These are phyloP conservation scores for Pituophis catenifer DNA, from an alignment of 2,113 vertebrate genomes.

Conservation along the genomic window DNA sequence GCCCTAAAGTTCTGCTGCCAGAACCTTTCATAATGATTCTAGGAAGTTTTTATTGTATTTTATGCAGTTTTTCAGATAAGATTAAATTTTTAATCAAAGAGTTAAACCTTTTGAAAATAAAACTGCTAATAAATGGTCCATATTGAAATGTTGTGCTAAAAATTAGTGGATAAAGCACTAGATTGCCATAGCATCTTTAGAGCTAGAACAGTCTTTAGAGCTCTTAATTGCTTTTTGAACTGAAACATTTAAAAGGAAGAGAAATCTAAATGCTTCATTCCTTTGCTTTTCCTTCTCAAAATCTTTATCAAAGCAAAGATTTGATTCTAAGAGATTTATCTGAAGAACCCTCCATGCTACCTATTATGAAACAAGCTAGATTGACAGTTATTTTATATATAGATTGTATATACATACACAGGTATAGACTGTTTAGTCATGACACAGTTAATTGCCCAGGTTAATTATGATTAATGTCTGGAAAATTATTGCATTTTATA, in stretches of 20 bases:
- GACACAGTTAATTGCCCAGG: not conserved
- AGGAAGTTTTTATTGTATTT: not conserved
- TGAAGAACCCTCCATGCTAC: not conserved
- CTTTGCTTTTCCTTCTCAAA: not conserved
- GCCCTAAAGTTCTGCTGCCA: conserved; percentile 11
- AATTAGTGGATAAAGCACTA: not conserved
- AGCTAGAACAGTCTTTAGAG: not conserved
- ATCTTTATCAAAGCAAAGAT: not conserved
- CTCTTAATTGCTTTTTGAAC: not conserved
- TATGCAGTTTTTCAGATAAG: conserved; percentile 1
- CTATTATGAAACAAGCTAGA: not conserved
- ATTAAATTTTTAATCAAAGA: conserved; percentile 24
- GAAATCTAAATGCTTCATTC: not conserved
- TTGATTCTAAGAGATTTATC: not conserved
- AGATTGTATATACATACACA: not conserved
- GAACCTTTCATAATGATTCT: conserved; percentile 12
- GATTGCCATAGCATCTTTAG: not conserved
- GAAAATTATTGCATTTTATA: not conserved
- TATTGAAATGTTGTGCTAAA: conserved; percentile 9
- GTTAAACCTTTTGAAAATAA: conserved; percentile 24
- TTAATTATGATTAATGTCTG: not conserved
- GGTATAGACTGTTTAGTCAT: not conserved
- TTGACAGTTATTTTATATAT: not conserved
- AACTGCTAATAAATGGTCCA: not conserved
- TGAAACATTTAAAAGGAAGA: not conserved